Base-by-base conservation (phyloP, 2,888 invertebrate species). In the Rhamphomyia laevipes region DNA sequence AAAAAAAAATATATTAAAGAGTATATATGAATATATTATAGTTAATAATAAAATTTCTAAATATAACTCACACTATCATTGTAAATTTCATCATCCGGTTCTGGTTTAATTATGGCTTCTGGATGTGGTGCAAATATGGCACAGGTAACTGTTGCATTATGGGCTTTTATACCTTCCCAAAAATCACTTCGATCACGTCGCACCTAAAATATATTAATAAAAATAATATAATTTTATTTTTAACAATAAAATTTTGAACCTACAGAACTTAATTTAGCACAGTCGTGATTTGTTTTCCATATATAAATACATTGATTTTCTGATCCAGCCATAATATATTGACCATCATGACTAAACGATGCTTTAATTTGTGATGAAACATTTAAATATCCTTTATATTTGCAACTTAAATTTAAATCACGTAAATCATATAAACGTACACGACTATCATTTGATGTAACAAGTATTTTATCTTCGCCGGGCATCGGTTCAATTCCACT, bases 101-200 rank as follows among this genome's bases (percentile, higher is more conserved):
- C 78, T 69, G 80, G 82, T 56, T 81, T 76, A 44, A 93, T 86
- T 62, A 95, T 85, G 52, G 86, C 82, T 58, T 92, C 89, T 0
- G 99, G 96, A 73, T 94, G 91, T 1, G 97, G 97, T 43, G 96
- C 94, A 72, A 99, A 99, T 55, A 96, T 87, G 2, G 97, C 95
- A 63, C 94, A 94, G 0, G 96, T 97, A 6, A 97, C 97, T 17
- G 94, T 86, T 0, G 93, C 94, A 68, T 87, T 91, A 66, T 95
- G 96, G 7, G 92, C 95, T 74, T 89, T 90, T 53, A 92, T 86
- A 0, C 93, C 92, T 65, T 97, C 96, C 94, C 96, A 99, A 71
- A 90, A 96, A 66, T 93, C 90, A 65, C 97, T 99, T 42, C 96
- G 74, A 67, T 99, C 97, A 43, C 96, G 76, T 45, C 97, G 75